A percentile compares a stretch with the other conserved stretches of the same genome.
Conservation (phyloP, 1,140 invertebrate genomes). For the Pseudachorutes palmiensis region DNA sequence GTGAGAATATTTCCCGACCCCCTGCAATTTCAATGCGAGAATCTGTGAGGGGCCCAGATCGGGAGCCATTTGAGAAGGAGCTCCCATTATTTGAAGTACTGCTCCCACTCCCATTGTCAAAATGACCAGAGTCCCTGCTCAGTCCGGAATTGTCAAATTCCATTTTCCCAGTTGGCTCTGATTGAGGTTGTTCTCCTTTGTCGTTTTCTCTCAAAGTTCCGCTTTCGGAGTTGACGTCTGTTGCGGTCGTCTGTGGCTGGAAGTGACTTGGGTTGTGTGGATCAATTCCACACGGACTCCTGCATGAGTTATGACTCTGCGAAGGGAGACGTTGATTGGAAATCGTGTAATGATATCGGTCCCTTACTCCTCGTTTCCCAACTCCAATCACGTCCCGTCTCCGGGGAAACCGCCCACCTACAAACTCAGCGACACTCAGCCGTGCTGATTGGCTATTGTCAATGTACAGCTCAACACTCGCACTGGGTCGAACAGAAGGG, state of each 20-base stretch:
- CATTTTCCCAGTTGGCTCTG: slow-evolving; percentile 24
- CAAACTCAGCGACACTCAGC: neutral
- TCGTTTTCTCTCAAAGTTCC: no score
- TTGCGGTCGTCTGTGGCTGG: neutral
- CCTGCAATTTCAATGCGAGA: slow-evolving; percentile 72
- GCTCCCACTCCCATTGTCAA: slow-evolving; percentile 34
- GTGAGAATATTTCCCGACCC: slow-evolving; percentile 73
- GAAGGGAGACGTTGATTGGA: slow-evolving; percentile 2
- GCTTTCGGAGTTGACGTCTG: neutral
- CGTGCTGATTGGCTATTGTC: slow-evolving; percentile 4
- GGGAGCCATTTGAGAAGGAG: neutral
- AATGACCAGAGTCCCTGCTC: slow-evolving; percentile 22
- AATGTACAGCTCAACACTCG: neutral
- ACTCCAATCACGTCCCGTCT: neutral
- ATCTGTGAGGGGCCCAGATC: slow-evolving; percentile 35
- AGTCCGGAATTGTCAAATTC: slow-evolving; percentile 27
- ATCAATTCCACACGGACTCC: slow-evolving; percentile 12
- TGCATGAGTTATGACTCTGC: slow-evolving; percentile 9
- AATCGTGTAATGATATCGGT: slow-evolving; percentile 5
- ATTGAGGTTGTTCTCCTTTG: no score
- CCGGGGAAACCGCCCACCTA: neutral
- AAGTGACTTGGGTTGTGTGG: neutral
- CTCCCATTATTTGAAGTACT: slow-evolving; percentile 26
- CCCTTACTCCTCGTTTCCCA: neutral
- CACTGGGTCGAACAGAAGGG: slow-evolving; percentile 22